Base-by-base conservation (phyloP, 2,888 invertebrate species). In the Leptinotarsa peninsularis region DNA sequence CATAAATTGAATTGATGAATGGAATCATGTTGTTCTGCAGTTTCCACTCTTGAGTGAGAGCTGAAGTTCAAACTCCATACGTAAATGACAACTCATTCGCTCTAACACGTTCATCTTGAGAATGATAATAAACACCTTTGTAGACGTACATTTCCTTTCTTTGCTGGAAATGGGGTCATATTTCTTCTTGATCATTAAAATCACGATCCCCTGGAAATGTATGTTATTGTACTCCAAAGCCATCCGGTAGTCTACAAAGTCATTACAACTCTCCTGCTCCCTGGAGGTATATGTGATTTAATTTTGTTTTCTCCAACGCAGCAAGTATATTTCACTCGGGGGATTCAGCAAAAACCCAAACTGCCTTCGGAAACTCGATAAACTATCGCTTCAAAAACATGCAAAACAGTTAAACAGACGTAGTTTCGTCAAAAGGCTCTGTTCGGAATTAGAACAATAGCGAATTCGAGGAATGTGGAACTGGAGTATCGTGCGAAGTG, bases 311-410 rank as follows among this genome's bases (percentile, higher is more conserved):
- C 67, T 49, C 21, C 49, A 27, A 67, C 52, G 17, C 33, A 13
- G 68, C 68, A 52, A 33, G 68, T 50, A 49, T 52, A 68, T 68
- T 54, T 68, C 68, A 52, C 68, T 50, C 68, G 14, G 68, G 68
- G 63, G 63, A 63, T 33, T 33, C 33, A 10, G n/a, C 68, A 68
- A 68, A 68, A 68, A 68, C 68, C 27, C 21, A 68, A 52, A 27
- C 52, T 33, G 68, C n/a, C 58, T 50, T 49, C 21, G 52, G 68
- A 52, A 68, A 68, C 50, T 54, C 54, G 52, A 68, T 68, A 52
- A 68, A 68, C 68, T 49, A 68, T 68, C 50, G 33, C 50, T 54
- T 52, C 68, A 43, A 68, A 68, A 68, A 68, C 68, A 68, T 68
- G 68, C 52, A 68, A 68, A 68, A 68, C 68, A 54, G 63, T 27